phyloP scores from a whole-genome alignment of 2,797 vertebrate genomes.

The Aldrovandia affinis region DNA sequence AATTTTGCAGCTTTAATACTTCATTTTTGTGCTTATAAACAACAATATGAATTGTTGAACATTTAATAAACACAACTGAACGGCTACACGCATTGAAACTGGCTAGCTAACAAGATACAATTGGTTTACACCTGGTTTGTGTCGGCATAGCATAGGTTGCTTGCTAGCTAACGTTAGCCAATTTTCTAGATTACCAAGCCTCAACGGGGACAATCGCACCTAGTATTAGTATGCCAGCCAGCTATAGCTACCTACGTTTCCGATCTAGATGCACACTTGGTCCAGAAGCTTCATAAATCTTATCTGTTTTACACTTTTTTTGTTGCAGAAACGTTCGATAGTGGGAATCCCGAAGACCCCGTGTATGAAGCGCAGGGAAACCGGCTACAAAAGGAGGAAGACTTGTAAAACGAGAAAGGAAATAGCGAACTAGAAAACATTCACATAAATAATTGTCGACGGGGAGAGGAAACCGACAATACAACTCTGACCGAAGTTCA shows the following conservation, averaged over 20 bases:
- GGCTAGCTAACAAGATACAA: not conserved
- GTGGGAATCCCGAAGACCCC: constrained; percentile 33
- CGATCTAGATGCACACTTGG: not conserved
- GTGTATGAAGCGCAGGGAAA: constrained; percentile 12
- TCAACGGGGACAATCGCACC: not conserved
- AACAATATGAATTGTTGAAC: not conserved
- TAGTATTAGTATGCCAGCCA: not conserved
- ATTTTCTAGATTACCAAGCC: not conserved
- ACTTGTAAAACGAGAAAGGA: constrained; percentile 2
- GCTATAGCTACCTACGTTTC: not conserved
- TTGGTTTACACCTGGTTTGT: constrained; percentile 6
- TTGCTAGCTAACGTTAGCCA: constrained; percentile 19
- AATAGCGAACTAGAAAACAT: not conserved
- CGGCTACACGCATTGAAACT: not conserved
- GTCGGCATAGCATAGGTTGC: not conserved
- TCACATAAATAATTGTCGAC: not conserved
- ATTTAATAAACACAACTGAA: not conserved
- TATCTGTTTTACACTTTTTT: not conserved
- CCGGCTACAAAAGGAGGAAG: not conserved
- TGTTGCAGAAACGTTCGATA: constrained; percentile 64
- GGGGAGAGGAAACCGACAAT: not conserved
- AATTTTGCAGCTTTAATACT: constrained; percentile 12
- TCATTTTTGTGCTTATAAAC: not conserved
- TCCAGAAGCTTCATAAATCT: not conserved
- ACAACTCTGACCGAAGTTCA: not conserved